Base-by-base conservation (phyloP, 2,888 invertebrate genomes). In the Isotomurus palustris region DNA sequence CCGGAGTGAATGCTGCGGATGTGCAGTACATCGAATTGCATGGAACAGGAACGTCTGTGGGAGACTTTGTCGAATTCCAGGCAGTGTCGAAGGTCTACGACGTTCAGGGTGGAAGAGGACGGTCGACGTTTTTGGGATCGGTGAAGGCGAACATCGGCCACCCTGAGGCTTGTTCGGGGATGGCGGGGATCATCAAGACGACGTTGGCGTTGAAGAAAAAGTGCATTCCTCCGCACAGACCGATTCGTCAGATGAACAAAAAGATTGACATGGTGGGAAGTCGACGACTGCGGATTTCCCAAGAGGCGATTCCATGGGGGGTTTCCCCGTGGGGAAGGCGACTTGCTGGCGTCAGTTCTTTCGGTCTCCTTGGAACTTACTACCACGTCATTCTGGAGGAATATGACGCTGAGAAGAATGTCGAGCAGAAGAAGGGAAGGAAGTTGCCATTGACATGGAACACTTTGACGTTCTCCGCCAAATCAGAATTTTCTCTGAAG, bases 21-120 rank as follows among this genome's bases (percentile, higher is more conserved):
- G 88, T 99, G 0, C 80, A 78, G 3, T 97, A 95, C 76, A 87
- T 99, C 2, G 97, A 99, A 78, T 94, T 95, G 48, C 97, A 99
- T 77, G 97, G 97, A 53, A 97, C 97, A 24, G 97, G 97, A 56
- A 97, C 96, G 14, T 94, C 94, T 6, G 55, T 67, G 0, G 67
- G 67, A 6, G 67, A 67, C 27, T 53, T 57, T 0, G 58, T 56
- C 2, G 64, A 64, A 41, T 27, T 62, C 0, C 55, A 56, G 1
- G 64, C 60, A 8, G 60, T 64, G 27, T 36, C 60, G 2, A 45
- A 40, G 19, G 40, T 56, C 8, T 64, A 64, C 35, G n/a, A n/a
- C n/a, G n/a, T n/a, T n/a, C 41, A 54, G 5, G 45, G 47, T 17
- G 47, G 52, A 14, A 21, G 62, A 29, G 14, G 38, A 8, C 51